Evolutionary conservation across 2,797 vertebrate genomes (phyloP).

Genomic region (Diceros bicornis): DNA sequence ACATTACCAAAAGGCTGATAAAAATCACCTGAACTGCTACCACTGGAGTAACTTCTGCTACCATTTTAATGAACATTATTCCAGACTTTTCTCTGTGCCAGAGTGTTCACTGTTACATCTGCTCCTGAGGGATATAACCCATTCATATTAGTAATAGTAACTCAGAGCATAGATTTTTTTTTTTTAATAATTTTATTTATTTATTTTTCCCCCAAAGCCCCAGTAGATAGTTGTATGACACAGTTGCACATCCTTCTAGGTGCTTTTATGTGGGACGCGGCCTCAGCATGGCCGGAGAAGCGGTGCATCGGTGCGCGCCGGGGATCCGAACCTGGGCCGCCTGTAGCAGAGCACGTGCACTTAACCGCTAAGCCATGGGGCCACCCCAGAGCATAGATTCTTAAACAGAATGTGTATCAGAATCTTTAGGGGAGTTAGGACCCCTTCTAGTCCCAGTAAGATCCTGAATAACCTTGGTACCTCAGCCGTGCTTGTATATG

Average conservation of each 20-base stretch:
- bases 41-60: neutral
- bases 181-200: neutral
- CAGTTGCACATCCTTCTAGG: too few species aligned
- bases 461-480: neutral
- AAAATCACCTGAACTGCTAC: neutral
- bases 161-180: neutral
- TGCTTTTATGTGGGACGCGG: too few species aligned
- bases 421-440: neutral
- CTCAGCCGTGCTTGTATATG: neutral
- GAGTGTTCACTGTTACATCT: neutral
- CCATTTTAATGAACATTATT: conserved; percentile 37
- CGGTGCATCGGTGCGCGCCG: too few species aligned
- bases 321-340: too few species aligned
- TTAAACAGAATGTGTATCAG: neutral
- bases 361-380: too few species aligned
- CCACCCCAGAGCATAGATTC: neutral
- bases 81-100: neutral
- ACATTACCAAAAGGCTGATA: neutral
- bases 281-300: too few species aligned
- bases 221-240: too few species aligned
- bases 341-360: too few species aligned
- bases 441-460: neutral
- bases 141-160: conserved; percentile 11
- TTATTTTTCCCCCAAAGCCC: too few species aligned
- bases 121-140: neutral